Evolutionary conservation across 2,797 vertebrate species (phyloP).

Genomic region (Hippocampus kuda): DNA sequence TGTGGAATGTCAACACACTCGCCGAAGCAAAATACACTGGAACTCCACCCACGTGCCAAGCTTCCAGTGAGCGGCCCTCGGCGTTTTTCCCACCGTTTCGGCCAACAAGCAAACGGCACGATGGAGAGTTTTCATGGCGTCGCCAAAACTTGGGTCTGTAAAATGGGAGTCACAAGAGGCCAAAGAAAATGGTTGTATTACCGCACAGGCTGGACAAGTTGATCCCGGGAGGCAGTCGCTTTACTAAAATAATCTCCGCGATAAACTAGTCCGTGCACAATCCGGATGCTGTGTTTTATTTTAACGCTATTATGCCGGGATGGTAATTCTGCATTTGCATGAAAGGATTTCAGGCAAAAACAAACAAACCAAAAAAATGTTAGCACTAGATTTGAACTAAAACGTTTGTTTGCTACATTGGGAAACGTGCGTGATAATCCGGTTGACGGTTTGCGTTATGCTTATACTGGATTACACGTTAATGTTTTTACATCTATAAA

Average conservation of each 20-base stretch:
- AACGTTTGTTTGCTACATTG: too few species aligned
- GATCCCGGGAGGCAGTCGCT: constrained; percentile 25
- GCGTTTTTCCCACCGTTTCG: constrained; percentile 25
- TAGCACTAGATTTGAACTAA: too few species aligned
- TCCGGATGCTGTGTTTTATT: not conserved
- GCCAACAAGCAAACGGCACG: constrained; percentile 41
- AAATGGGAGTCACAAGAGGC: not conserved
- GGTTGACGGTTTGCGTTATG: too few species aligned
- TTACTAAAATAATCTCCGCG: not conserved
- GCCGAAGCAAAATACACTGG: constrained; percentile 13
- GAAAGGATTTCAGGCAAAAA: not conserved
- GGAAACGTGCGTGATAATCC: too few species aligned
- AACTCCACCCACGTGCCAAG: constrained; percentile 14
- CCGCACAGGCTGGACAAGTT: constrained; percentile 40
- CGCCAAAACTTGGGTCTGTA: constrained; percentile 12
- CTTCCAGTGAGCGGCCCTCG: constrained; percentile 20
- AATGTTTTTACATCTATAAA: too few species aligned
- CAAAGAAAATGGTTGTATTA: constrained; percentile 11
- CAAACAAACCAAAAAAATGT: not conserved
- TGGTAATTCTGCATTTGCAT: not conserved
- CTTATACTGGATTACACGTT: too few species aligned
- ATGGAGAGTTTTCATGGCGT: constrained; percentile 8
- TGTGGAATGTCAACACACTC: constrained; percentile 23
- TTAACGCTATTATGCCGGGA: not conserved
- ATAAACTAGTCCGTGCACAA: too few species aligned